Evolutionary conservation across 2,113 vertebrate species (phyloP).

Genomic region (Petromus typicus): DNA sequence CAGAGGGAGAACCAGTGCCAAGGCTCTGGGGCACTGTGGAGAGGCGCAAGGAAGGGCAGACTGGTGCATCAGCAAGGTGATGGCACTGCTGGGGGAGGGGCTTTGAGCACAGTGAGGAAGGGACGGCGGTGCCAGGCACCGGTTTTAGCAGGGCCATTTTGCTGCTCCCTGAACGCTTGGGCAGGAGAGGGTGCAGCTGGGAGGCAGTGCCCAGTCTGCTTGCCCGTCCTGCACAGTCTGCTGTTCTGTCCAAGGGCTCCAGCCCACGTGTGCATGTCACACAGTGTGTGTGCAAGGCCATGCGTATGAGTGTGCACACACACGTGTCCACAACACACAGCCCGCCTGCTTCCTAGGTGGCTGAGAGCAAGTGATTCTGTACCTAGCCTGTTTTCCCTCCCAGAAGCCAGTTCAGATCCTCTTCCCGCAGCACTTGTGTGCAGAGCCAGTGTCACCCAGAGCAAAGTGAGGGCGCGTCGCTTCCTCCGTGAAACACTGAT

Average conservation of each 20-base stretch:
- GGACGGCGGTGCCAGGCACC: not conserved
- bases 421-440: not conserved
- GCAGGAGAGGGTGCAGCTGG: not conserved
- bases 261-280: not conserved
- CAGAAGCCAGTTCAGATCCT: not conserved
- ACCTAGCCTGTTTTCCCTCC: not conserved
- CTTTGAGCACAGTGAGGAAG: not conserved
- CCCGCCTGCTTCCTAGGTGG: not conserved
- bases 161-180: not conserved
- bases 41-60: no score
- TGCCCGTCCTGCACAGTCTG: not conserved
- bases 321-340: not conserved
- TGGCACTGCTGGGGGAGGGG: accelerated
- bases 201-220: not conserved
- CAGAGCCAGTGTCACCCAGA: not conserved
- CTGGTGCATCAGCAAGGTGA: not conserved
- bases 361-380: not conserved
- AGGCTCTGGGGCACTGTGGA: not conserved
- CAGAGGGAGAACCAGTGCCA: not conserved
- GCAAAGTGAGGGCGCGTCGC: not conserved
- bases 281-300: not conserved
- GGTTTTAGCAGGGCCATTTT: not conserved
- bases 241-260: not conserved
- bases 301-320: no score
- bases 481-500: not conserved